Evolutionary conservation across 2,888 invertebrate species (phyloP).

Genomic region (Cantharis rufa): DNA sequence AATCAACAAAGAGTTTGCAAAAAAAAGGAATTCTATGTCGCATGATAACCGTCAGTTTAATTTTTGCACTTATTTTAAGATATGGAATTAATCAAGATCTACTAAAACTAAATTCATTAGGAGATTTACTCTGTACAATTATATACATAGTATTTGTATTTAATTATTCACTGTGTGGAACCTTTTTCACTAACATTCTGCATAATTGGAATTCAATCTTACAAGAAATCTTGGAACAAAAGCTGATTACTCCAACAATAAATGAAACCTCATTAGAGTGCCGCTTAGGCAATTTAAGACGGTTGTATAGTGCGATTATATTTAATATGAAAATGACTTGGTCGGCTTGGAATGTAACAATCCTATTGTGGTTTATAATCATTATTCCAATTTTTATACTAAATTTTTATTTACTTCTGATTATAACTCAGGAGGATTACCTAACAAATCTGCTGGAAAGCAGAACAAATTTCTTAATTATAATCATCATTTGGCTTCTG

Average conservation of each 20-base stretch:
- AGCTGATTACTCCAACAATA: not conserved
- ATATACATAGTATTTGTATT: not conserved
- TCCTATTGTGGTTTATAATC: not conserved
- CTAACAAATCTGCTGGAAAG: not conserved
- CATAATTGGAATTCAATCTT: not conserved
- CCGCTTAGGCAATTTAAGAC: not conserved
- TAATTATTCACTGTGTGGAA: not conserved
- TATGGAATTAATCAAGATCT: not conserved
- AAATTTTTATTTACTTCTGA: not conserved
- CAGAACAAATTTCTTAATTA: not conserved
- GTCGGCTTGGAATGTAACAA: too few relatives aligned
- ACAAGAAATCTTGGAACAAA: not conserved
- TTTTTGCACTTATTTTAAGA: not conserved
- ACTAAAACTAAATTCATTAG: not conserved
- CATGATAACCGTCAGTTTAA: not conserved
- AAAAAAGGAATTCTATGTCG: not conserved
- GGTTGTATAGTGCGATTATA: not conserved
- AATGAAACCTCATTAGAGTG: not conserved
- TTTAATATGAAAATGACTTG: not conserved
- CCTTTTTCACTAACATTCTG: not conserved
- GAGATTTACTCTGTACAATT: not conserved
- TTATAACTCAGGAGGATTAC: not conserved
- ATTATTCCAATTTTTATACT: not conserved
- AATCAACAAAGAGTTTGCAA: not conserved
- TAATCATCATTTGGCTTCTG: not conserved